A percentile compares a stretch with the other conserved stretches of the same genome.
Conservation (phyloP, 2,888 invertebrate species). For the Rhogogaster chlorosoma region DNA sequence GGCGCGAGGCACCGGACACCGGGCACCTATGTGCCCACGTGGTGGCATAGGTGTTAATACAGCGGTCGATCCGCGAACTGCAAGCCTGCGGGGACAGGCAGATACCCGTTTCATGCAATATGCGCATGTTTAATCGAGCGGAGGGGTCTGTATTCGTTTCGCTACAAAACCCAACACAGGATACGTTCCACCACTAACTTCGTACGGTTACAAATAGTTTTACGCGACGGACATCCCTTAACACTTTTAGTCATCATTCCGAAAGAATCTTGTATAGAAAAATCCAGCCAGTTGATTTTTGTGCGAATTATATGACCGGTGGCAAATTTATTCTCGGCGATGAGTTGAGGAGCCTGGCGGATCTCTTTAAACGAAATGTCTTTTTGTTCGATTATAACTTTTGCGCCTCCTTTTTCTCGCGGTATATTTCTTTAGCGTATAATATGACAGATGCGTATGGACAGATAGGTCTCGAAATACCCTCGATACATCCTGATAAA, state of each 20-base stretch:
- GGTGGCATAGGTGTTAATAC: conserved; percentile 75
- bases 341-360: background rate
- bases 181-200: background rate
- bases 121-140: conserved; percentile 78
- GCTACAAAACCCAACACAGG: conserved; percentile 50
- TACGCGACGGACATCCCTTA: background rate
- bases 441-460: conserved; percentile 72
- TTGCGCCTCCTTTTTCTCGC: background rate
- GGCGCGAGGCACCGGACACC: background rate
- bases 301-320: no score
- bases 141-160: conserved; percentile 63
- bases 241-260: background rate
- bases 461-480: conserved; percentile 62
- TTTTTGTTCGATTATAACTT: background rate
- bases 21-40: conserved; percentile 37
- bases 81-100: conserved; percentile 64
- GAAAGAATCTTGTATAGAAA: background rate
- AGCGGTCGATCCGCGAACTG: conserved; percentile 74
- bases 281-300: no score
- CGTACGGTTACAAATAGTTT: conserved; percentile 48
- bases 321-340: no score
- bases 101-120: conserved; percentile 77
- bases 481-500: conserved; percentile 43
- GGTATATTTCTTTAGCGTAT: background rate
- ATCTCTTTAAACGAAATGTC: background rate